Evolutionary conservation across 2,888 invertebrate genomes (phyloP).

Genomic region (Clusia tigrina): DNA sequence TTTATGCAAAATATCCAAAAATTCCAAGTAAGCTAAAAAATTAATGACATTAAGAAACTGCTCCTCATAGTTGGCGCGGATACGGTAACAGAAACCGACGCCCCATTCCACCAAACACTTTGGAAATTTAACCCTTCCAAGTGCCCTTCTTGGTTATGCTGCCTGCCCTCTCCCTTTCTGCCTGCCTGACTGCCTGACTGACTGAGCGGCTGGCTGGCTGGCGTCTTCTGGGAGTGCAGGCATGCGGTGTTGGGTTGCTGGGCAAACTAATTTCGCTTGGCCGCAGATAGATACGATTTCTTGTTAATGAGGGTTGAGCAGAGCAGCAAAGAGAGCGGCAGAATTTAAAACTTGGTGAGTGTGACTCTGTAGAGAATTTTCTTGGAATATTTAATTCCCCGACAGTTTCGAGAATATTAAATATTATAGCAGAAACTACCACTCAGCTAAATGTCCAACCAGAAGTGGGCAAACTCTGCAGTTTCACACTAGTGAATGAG

Average conservation of each 20-base stretch:
- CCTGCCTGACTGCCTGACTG: slow-evolving; percentile 1
- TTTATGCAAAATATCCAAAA: slow-evolving; percentile 34
- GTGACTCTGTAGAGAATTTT: neutral
- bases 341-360: too few relatives aligned
- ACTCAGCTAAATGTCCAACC: neutral
- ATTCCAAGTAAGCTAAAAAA: slow-evolving; percentile 55
- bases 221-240: slow-evolving; percentile 6
- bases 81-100: too few relatives aligned
- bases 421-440: neutral
- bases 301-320: slow-evolving; percentile 48
- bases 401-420: neutral
- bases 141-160: slow-evolving; percentile 12
- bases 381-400: neutral
- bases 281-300: slow-evolving; percentile 43
- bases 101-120: slow-evolving; percentile 13
- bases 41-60: slow-evolving; percentile 56
- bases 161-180: neutral
- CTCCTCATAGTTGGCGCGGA: too few relatives aligned
- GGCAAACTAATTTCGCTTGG: slow-evolving; percentile 45
- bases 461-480: neutral
- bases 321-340: too few relatives aligned
- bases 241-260: slow-evolving; percentile 39
- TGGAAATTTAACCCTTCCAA: slow-evolving; percentile 33
- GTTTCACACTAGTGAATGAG: neutral
- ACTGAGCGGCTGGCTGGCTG: too few relatives aligned